These are phyloP conservation scores for Nymphalis io DNA, from an alignment of 1,140 invertebrate species.

Conservation along the genomic window DNA sequence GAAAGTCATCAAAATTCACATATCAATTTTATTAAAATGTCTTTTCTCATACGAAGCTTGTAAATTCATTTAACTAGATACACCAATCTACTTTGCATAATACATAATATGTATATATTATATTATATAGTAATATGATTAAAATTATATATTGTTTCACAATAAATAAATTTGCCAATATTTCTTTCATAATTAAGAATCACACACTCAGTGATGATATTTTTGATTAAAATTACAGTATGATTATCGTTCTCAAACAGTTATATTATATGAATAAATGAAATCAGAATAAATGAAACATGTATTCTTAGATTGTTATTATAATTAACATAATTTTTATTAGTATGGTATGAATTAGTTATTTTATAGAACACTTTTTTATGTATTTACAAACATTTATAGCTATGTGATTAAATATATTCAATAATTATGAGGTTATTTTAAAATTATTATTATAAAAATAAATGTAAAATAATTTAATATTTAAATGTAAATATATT, in stretches of 20 bases:
- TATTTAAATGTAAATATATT: slow-evolving; percentile 33
- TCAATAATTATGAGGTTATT: neutral
- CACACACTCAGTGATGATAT: neutral
- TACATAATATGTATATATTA: slow-evolving; percentile 16
- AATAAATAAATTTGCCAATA: neutral
- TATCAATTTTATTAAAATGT: slow-evolving; percentile 78
- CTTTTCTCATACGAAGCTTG: slow-evolving; percentile 74
- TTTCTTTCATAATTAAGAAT: neutral
- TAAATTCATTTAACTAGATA: slow-evolving; percentile 66
- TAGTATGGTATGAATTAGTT: slow-evolving; percentile 7
- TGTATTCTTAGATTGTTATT: neutral
- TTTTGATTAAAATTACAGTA: neutral
- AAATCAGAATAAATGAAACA: neutral
- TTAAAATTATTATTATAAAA: slow-evolving; percentile 25
- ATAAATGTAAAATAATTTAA: slow-evolving; percentile 22
- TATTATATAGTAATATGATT: neutral
- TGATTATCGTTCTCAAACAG: neutral
- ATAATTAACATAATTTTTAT: neutral
- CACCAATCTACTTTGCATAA: slow-evolving; percentile 37
- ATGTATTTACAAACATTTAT: slow-evolving; percentile 11
- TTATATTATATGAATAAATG: neutral
- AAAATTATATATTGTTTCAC: neutral
- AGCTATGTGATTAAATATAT: neutral
- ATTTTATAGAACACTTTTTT: slow-evolving; percentile 3
- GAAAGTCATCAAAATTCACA: slow-evolving; percentile 53